Evolutionary conservation across 2,797 vertebrate genomes (phyloP).

Genomic region (Falco cherrug): DNA sequence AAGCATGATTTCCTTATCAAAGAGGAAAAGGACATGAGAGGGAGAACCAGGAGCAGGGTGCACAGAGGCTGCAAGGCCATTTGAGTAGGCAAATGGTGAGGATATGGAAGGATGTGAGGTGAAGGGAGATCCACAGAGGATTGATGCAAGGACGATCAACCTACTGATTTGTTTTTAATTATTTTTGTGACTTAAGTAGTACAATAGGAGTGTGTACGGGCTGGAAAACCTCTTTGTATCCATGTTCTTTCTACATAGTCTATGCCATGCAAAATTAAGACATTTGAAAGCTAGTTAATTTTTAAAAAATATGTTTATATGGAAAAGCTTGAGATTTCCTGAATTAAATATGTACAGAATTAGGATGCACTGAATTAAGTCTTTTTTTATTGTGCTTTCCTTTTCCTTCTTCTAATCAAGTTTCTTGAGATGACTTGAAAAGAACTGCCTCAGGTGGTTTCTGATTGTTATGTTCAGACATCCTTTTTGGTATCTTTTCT

Average conservation of each 20-base stretch:
- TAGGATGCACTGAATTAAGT: not conserved
- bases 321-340: not conserved
- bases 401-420: not conserved
- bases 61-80: not conserved
- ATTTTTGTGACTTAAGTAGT: not conserved
- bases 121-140: not conserved
- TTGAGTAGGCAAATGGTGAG: not conserved
- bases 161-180: not conserved
- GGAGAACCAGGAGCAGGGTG: not conserved
- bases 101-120: not conserved
- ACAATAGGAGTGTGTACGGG: not conserved
- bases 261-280: not conserved
- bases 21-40: not conserved
- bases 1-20: not conserved
- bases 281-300: not conserved
- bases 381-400: not conserved
- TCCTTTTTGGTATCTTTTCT: not conserved
- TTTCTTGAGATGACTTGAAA: not conserved
- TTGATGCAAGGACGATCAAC: not conserved
- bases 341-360: not conserved
- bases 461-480: not conserved
- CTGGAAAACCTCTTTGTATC: not conserved
- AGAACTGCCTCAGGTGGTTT: not conserved
- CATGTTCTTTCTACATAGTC: not conserved
- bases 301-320: not conserved